Conservation (phyloP, 2,888 invertebrate genomes). For the Thymelicus sylvestris region DNA sequence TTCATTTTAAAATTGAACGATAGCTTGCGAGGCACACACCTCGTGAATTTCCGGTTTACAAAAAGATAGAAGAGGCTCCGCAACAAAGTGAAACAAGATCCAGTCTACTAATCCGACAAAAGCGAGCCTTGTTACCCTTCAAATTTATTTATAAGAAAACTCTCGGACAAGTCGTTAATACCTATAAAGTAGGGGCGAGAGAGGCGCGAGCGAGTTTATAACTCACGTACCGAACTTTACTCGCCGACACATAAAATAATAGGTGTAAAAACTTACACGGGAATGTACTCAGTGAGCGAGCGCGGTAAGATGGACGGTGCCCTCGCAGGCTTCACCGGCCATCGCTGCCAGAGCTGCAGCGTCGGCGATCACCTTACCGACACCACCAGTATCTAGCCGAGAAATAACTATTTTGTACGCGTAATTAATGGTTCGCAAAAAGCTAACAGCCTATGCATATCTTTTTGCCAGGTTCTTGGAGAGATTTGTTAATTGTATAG, state of each 20-base stretch:
- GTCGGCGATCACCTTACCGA: slow-evolving; percentile 46
- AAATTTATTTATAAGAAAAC: slow-evolving; percentile 86
- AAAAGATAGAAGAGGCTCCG: slow-evolving; percentile 76
- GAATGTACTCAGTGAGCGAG: slow-evolving; percentile 84
- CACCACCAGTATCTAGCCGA: slow-evolving; percentile 34
- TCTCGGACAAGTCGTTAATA: slow-evolving; percentile 85
- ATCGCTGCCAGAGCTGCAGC: slow-evolving; percentile 42
- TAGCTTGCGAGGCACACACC: slow-evolving; percentile 48
- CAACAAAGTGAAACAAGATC: slow-evolving; percentile 85
- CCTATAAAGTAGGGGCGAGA: slow-evolving; percentile 85
- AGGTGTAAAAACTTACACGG: slow-evolving; percentile 85
- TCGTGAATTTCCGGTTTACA: slow-evolving; percentile 74
- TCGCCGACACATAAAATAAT: slow-evolving; percentile 85
- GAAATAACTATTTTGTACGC: slow-evolving; percentile 34
- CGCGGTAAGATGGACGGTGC: slow-evolving; percentile 78
- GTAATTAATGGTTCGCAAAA: slow-evolving; percentile 36
- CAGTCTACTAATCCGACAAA: slow-evolving; percentile 85
- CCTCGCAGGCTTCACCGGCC: slow-evolving; percentile 44
- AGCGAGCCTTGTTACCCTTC: slow-evolving; percentile 85
- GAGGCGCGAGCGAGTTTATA: slow-evolving; percentile 84
- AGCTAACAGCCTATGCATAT: slow-evolving; percentile 31
- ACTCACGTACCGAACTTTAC: slow-evolving; percentile 85
- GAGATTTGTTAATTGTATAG: slow-evolving; percentile 2
- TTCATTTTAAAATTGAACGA: slow-evolving; percentile 19
- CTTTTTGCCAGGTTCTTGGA: slow-evolving; percentile 25